A percentile compares a stretch with the other conserved stretches of the same genome.
phyloP scores from a whole-genome alignment of 2,113 vertebrate genomes.

The Ia io region DNA sequence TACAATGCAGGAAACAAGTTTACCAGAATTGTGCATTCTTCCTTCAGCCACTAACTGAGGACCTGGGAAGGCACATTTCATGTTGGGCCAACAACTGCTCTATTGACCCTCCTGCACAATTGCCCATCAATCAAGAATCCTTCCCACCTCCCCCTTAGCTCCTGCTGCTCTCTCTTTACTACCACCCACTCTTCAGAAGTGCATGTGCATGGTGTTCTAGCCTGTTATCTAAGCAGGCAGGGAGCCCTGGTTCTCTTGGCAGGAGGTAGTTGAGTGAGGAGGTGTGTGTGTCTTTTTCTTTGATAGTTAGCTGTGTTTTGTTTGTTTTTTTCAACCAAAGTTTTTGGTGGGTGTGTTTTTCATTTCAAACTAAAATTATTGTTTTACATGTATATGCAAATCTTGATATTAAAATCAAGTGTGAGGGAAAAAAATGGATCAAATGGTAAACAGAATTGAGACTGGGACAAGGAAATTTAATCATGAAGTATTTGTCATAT shows the following conservation, averaged over 20 bases:
- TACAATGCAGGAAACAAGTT: background rate
- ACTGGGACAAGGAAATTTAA: background rate
- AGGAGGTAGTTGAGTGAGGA: background rate
- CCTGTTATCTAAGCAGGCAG: background rate
- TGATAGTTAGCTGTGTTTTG: background rate
- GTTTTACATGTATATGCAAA: background rate
- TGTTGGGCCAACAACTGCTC: no score
- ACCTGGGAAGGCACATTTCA: background rate
- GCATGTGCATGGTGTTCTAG: background rate
- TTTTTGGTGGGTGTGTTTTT: background rate
- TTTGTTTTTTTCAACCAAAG: background rate
- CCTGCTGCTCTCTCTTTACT: background rate
- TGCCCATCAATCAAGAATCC: background rate
- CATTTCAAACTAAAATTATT: background rate
- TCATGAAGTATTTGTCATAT: background rate
- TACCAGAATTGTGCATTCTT: background rate
- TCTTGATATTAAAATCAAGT: background rate
- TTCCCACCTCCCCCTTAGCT: rapidly evolving
- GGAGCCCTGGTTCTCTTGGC: background rate
- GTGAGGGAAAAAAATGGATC: background rate
- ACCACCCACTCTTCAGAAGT: background rate
- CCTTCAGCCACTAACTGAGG: background rate
- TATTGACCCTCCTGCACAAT: background rate
- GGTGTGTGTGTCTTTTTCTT: background rate
- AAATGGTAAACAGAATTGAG: background rate